A percentile compares a stretch with the other conserved stretches of the same genome.
These are phyloP conservation scores for Macheiramphus alcinus DNA, from an alignment of 2,113 vertebrate species.

Conservation along the genomic window DNA sequence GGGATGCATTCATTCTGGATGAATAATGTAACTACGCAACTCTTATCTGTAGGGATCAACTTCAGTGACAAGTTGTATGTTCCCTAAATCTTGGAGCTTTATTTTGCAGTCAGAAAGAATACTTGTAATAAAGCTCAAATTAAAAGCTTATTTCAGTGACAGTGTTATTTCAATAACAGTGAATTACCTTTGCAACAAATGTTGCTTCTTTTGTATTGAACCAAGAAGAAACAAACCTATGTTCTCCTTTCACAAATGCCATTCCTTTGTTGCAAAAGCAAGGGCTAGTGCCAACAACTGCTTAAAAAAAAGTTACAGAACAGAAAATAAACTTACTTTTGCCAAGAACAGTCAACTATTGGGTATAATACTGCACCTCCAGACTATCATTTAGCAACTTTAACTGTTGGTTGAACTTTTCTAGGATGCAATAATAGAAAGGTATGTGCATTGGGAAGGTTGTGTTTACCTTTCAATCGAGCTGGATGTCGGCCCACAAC, in stretches of 20 bases:
- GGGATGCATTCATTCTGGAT: background rate
- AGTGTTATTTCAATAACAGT: background rate
- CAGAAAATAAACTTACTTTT: background rate
- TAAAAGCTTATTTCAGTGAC: background rate
- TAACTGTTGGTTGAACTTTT: slow-evolving; percentile 13
- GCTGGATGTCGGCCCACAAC: background rate
- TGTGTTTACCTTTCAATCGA: background rate
- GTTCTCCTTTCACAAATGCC: background rate
- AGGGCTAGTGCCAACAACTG: background rate
- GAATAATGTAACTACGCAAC: background rate
- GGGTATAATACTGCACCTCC: background rate
- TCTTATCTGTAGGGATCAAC: background rate
- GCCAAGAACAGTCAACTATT: background rate
- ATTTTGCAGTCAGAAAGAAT: background rate
- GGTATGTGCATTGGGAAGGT: slow-evolving; percentile 10
- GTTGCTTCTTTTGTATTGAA: background rate
- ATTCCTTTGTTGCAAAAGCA: background rate
- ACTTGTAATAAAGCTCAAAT: background rate
- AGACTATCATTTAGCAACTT: background rate
- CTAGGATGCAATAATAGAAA: slow-evolving; percentile 24
- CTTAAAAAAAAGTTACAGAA: background rate
- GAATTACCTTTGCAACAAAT: background rate
- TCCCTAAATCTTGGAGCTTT: background rate
- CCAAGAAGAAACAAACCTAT: background rate
- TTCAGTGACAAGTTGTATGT: background rate